Base-by-base conservation (phyloP, 2,888 invertebrate species). In the Sicus ferrugineus region DNA sequence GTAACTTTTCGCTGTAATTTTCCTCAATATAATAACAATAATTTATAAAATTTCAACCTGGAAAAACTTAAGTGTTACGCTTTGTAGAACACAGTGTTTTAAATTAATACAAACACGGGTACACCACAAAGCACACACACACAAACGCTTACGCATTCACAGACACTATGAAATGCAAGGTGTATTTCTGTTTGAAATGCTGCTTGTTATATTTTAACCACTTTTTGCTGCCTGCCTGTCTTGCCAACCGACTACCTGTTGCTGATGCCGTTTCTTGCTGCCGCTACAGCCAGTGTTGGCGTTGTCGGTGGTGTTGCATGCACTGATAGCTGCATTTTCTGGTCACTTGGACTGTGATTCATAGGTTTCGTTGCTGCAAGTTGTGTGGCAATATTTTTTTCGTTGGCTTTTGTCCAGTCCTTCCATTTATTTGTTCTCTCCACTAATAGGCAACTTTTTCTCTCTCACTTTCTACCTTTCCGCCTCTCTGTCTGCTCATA, bases 261-360 rank as follows among this genome's bases (percentile, higher is more conserved):
- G 52, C 23, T 52, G 52, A 5, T 1, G 26, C 52, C 3, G 1
- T 4, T 46, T 46, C 46, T 30, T 48, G 48, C 21, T 64, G 52
- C 6, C 34, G 46, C 38, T 64, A 16, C n/a, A 19, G 50, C 16
- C 52, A 21, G 30, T 50, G 34, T 50, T 52, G 50, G n/a, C 30
- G 19, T 63, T 64, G 31, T 30, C 31, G 52, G 31, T 38, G n/a
- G n/a, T 31, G 50, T 50, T 64, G 64, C 64, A 64, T 64, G 64
- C 64, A 64, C 64, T 64, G 50, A 64, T 64, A 64, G 64, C 64
- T 64, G 19, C 52, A 64, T 52, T 52, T 64, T 64, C 48, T 34
- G 64, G 64, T 52, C 28, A 64, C 52, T 63, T 63, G 63, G 48
- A 30, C 63, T 63, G 48, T 63, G 63, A 63, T 19, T 63, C 63